Percentiles rank a stretch among this genome's conserved stretches.
phyloP scores from a whole-genome alignment of 1,140 invertebrate genomes.

The Drosophila sechellia region DNA sequence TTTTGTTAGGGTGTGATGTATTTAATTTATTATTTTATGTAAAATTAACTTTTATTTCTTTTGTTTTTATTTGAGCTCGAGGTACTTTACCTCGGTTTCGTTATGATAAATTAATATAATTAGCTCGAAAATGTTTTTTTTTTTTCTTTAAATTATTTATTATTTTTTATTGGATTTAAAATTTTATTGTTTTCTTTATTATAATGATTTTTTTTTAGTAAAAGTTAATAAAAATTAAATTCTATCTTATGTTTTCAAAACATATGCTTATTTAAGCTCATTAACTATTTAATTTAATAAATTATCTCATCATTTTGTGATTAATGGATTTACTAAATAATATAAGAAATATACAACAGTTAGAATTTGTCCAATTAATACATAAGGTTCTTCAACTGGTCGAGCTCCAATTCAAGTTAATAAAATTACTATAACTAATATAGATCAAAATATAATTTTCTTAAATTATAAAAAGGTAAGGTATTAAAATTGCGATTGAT shows the following conservation, averaged over 20 bases:
- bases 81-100: conserved; percentile 57
- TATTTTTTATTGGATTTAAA: conserved; percentile 52
- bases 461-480: conserved; percentile 86
- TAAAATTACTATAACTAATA: conserved; percentile 86
- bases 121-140: conserved; percentile 82
- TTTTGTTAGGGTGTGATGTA: conserved; percentile 87
- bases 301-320: conserved; percentile 86
- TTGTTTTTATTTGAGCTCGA: conserved; percentile 83
- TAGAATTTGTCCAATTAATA: conserved; percentile 87
- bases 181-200: conserved; percentile 75
- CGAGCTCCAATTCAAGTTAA: conserved; percentile 89
- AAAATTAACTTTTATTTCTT: conserved; percentile 85
- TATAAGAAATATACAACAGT: conserved; percentile 87
- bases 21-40: conserved; percentile 87
- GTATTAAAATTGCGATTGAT: conserved; percentile 88
- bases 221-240: conserved; percentile 6
- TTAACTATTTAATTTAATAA: conserved; percentile 85
- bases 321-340: conserved; percentile 85
- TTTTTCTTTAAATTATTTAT: conserved; percentile 66
- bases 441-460: conserved; percentile 86
- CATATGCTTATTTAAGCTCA: conserved; percentile 87
- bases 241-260: conserved; percentile 87
- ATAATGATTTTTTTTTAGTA: conserved; percentile 14
- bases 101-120: conserved; percentile 84
- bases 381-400: conserved; percentile 87